Evolutionary conservation across 1,140 invertebrate species (phyloP).

Genomic region (Oppia nitens): DNA sequence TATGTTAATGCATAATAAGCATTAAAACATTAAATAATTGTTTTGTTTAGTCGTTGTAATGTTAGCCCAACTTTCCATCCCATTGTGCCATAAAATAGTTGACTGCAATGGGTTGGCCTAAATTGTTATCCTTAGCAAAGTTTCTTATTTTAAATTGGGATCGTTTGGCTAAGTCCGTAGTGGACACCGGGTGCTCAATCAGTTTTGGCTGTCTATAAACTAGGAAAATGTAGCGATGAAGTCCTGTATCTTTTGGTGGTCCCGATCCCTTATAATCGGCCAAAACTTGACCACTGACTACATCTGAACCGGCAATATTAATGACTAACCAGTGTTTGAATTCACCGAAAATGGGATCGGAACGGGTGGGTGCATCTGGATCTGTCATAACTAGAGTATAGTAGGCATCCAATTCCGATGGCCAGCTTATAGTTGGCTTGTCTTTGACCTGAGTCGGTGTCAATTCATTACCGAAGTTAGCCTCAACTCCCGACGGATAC

Average conservation of each 20-base stretch:
- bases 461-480: conserved; percentile 17
- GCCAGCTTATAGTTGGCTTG: conserved; percentile 16
- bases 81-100: conserved; percentile 34
- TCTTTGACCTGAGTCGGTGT: conserved; percentile 22
- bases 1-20: too few species aligned
- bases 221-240: conserved; percentile 21
- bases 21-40: too few species aligned
- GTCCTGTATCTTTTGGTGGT: conserved; percentile 19
- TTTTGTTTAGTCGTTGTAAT: too few species aligned
- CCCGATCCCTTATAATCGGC: conserved; percentile 19
- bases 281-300: conserved; percentile 18
- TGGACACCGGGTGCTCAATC: conserved; percentile 31
- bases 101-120: conserved; percentile 30
- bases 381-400: conserved; percentile 20
- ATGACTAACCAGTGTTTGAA: conserved; percentile 21
- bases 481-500: conserved; percentile 14
- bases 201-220: conserved; percentile 19
- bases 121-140: conserved; percentile 28
- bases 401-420: conserved; percentile 12
- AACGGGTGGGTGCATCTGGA: conserved; percentile 19
- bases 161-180: conserved; percentile 27
- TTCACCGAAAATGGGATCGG: conserved; percentile 18
- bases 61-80: too few species aligned
- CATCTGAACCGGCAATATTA: conserved; percentile 20
- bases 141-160: conserved; percentile 25